Conservation (phyloP, 2,113 vertebrate genomes). For the Vimba vimba region DNA sequence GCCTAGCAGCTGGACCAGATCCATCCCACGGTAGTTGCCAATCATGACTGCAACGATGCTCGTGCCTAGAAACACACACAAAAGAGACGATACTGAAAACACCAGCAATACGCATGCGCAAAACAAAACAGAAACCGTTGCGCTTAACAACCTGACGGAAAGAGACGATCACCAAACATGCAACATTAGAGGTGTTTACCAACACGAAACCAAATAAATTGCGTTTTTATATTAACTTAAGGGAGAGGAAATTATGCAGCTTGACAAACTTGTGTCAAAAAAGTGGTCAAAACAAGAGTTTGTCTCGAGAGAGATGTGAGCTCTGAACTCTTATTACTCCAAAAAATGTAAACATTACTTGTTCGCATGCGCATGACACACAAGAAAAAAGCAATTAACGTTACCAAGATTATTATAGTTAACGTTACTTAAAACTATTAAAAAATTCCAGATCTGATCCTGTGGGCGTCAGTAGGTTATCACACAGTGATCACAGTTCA, state of each 20-base stretch:
- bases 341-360: neutral
- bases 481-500: too few relatives aligned
- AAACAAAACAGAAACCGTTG: neutral
- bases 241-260: neutral
- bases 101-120: neutral
- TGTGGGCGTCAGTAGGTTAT: too few relatives aligned
- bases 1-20: conserved; percentile 72
- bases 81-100: conserved; percentile 9
- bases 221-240: neutral
- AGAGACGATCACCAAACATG: neutral
- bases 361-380: neutral
- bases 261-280: neutral
- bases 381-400: too few relatives aligned
- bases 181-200: neutral
- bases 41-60: conserved; percentile 86
- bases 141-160: neutral
- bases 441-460: neutral
- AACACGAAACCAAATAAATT: neutral
- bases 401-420: neutral
- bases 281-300: neutral
- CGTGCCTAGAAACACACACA: conserved; percentile 75
- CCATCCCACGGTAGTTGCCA: conserved; percentile 78
- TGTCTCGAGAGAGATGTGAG: neutral
- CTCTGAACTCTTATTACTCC: too few relatives aligned
- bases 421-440: neutral